Conservation (phyloP, 2,888 invertebrate species). For the Dynastes grantii region DNA sequence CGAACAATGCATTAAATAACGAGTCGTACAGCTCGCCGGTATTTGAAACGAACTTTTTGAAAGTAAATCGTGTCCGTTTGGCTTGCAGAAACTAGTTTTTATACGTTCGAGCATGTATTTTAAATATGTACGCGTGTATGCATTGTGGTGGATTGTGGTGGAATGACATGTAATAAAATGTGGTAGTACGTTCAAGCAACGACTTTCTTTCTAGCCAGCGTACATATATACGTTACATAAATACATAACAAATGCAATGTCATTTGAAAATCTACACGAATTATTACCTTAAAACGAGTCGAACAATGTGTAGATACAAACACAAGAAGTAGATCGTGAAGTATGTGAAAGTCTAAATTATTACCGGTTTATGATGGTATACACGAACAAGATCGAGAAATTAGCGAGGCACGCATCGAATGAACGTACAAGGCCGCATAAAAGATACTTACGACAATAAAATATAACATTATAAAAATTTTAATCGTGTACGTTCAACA, state of each 20-base stretch:
- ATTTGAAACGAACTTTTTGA: slow-evolving; percentile 17
- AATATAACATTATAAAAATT: not conserved
- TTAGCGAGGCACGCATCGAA: slow-evolving; percentile 8
- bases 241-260: not conserved
- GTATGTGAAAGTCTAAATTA: slow-evolving; percentile 27
- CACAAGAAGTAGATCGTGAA: not conserved
- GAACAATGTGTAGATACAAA: slow-evolving; percentile 8
- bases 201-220: slow-evolving; percentile 7
- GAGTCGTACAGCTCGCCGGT: slow-evolving; percentile 1
- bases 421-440: not conserved
- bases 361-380: slow-evolving; percentile 1
- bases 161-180: slow-evolving; percentile 30
- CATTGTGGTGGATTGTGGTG: not conserved
- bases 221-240: not conserved
- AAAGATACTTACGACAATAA: not conserved
- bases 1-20: slow-evolving; percentile 30
- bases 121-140: slow-evolving; percentile 14
- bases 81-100: slow-evolving; percentile 15
- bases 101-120: not conserved
- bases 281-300: not conserved
- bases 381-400: slow-evolving; percentile 7
- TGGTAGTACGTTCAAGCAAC: not conserved
- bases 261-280: slow-evolving; percentile 17
- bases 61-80: slow-evolving; percentile 6
- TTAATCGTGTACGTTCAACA: slow-evolving; percentile 1